Percentiles rank a stretch among this genome's conserved stretches.
Evolutionary conservation across 2,797 vertebrate genomes (phyloP).

Genomic region (Naso thynnoides): DNA sequence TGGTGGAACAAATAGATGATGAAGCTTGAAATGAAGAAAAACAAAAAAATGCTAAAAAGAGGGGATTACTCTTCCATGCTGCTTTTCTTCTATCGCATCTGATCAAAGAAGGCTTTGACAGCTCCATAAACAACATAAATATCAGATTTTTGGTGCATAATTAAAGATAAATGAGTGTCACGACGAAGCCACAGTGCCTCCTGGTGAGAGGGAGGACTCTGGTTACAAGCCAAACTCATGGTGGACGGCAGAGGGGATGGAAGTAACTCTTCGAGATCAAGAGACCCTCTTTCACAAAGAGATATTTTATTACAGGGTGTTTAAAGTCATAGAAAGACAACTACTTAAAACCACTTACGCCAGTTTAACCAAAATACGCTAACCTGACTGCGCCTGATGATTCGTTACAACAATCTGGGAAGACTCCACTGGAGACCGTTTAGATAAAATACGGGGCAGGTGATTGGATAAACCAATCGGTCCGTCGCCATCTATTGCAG

Average conservation of each 20-base stretch:
- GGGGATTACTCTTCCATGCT: constrained; percentile 24
- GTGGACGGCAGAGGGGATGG: not conserved
- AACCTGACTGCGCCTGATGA: too few relatives aligned
- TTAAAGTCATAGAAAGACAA: constrained; percentile 43
- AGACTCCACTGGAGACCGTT: too few relatives aligned
- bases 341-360: not conserved
- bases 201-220: constrained; percentile 64
- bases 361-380: too few relatives aligned
- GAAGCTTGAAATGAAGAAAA: not conserved
- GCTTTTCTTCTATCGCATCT: constrained; percentile 26
- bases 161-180: constrained; percentile 58
- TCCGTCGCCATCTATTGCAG: too few relatives aligned
- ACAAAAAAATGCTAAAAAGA: constrained; percentile 6
- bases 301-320: constrained; percentile 38
- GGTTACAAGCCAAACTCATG: constrained; percentile 28
- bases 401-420: too few relatives aligned
- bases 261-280: constrained; percentile 17
- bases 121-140: constrained; percentile 51
- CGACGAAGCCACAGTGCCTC: constrained; percentile 56
- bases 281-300: not conserved
- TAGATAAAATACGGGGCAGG: too few relatives aligned
- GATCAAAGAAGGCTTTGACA: constrained; percentile 45
- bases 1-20: constrained; percentile 12
- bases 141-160: constrained; percentile 14
- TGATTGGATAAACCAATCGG: too few relatives aligned